phyloP scores from a whole-genome alignment of 2,888 invertebrate genomes.

The Drosophila phalerata region DNA sequence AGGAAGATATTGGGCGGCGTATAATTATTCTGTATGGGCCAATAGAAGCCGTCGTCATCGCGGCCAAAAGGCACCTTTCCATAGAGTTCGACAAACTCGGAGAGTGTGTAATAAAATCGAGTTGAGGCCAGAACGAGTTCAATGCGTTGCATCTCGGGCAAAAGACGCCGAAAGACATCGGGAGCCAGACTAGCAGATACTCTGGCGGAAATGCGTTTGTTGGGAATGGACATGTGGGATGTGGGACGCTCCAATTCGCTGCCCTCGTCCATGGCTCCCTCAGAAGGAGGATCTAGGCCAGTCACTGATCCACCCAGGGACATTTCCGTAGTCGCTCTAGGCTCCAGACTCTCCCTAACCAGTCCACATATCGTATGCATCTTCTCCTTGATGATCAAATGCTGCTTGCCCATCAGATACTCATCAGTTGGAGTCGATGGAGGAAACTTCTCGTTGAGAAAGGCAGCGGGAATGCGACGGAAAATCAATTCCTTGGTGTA shows the following conservation, averaged over 20 bases:
- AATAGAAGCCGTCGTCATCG: constrained; percentile 75
- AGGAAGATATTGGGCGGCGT: constrained; percentile 74
- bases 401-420: constrained; percentile 77
- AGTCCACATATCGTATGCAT: constrained; percentile 50
- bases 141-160: constrained; percentile 81
- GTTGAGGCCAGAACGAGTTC: constrained; percentile 74
- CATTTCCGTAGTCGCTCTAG: accelerated
- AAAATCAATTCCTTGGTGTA: constrained; percentile 68
- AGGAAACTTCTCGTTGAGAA: constrained; percentile 80
- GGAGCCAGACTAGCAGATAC: constrained; percentile 22
- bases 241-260: constrained; percentile 13
- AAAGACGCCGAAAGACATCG: constrained; percentile 58
- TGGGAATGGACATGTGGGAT: background rate
- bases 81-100: constrained; percentile 62
- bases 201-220: accelerated
- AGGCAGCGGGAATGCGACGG: constrained; percentile 65
- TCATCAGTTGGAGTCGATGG: constrained; percentile 75
- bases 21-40: constrained; percentile 81
- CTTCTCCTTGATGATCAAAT: constrained; percentile 74
- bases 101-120: constrained; percentile 71
- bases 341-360: constrained; percentile 25
- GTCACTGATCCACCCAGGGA: background rate
- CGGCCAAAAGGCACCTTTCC: constrained; percentile 50
- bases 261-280: background rate
- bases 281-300: background rate